phyloP scores from a whole-genome alignment of 1,140 invertebrate species.

The Apis laboriosa region DNA sequence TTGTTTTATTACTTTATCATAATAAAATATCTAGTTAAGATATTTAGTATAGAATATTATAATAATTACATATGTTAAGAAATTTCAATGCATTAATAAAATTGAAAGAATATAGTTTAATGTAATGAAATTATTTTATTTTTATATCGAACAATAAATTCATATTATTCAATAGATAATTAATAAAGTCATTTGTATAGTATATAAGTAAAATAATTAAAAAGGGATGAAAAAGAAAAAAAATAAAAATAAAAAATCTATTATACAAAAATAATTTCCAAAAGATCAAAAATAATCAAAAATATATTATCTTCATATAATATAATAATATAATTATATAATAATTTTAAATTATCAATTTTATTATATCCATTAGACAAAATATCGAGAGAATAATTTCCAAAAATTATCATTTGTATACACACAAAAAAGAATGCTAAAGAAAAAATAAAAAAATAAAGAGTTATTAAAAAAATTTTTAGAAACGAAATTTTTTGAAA shows the following conservation, averaged over 20 bases:
- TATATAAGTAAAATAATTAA: not conserved
- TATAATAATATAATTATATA: not conserved
- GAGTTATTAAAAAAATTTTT: not conserved
- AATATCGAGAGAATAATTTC: not conserved
- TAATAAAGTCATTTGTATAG: too few species aligned
- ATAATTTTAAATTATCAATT: not conserved
- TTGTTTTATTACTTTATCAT: too few species aligned
- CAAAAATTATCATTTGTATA: not conserved
- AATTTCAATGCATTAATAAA: too few species aligned
- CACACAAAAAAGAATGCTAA: not conserved
- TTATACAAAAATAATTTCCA: not conserved
- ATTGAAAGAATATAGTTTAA: not conserved
- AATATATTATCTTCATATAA: not conserved
- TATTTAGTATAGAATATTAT: too few species aligned
- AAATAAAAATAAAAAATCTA: too few species aligned
- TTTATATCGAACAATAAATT: not conserved
- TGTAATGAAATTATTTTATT: not conserved
- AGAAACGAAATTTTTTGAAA: not conserved
- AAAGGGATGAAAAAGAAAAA: not conserved
- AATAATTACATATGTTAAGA: too few species aligned
- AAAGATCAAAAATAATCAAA: not conserved
- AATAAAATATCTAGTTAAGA: too few species aligned
- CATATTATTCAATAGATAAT: not conserved
- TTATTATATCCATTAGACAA: not conserved
- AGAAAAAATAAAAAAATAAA: not conserved